phyloP scores from a whole-genome alignment of 2,888 invertebrate genomes.

The Anticlea derivata region DNA sequence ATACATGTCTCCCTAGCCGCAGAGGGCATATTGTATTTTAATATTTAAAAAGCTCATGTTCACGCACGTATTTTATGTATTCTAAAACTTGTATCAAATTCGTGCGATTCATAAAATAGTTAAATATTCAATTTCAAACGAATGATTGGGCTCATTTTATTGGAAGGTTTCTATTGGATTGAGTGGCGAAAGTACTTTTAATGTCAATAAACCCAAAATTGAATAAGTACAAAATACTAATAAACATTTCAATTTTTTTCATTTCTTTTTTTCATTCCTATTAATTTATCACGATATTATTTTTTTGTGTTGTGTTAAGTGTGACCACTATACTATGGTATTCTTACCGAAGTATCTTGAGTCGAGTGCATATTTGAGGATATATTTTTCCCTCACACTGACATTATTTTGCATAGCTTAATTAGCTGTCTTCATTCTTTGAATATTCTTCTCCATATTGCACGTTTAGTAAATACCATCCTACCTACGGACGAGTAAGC shows the following conservation, averaged over 20 bases:
- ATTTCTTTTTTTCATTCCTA: slow-evolving; percentile 19
- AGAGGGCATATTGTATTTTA: slow-evolving; percentile 11
- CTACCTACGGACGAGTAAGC: neutral
- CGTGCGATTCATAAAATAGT: slow-evolving; percentile 23
- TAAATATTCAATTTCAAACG: slow-evolving; percentile 32
- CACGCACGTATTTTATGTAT: slow-evolving; percentile 2
- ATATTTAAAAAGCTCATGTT: slow-evolving; percentile 11
- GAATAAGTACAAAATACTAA: slow-evolving; percentile 21
- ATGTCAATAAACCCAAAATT: slow-evolving; percentile 24
- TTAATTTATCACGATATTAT: neutral
- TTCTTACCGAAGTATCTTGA: no score
- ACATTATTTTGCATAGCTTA: no score
- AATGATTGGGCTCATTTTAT: slow-evolving; percentile 18
- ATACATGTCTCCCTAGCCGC: slow-evolving; percentile 12
- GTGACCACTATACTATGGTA: no score
- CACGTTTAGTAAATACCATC: neutral
- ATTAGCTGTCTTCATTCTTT: no score
- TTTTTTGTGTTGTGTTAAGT: no score
- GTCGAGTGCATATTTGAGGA: no score
- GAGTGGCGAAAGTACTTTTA: slow-evolving; percentile 30
- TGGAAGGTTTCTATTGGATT: slow-evolving; percentile 25
- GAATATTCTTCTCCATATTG: no score
- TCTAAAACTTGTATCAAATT: slow-evolving; percentile 7
- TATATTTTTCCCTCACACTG: no score
- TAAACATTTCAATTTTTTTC: slow-evolving; percentile 22